Evolutionary conservation across 2,888 invertebrate genomes (phyloP).

Genomic region (Epirrhoe alternata): DNA sequence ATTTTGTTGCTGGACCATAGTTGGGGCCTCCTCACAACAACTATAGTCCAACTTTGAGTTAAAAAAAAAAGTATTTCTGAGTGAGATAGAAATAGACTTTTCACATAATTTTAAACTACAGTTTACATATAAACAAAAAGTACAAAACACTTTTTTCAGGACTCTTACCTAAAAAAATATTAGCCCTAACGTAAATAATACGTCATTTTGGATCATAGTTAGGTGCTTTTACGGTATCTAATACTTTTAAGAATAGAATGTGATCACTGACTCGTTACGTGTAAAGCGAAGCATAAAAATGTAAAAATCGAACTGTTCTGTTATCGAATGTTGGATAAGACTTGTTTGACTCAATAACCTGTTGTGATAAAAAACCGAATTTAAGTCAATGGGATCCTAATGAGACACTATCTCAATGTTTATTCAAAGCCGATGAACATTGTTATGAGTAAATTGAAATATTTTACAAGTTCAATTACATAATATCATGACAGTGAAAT

Average conservation of each 20-base stretch:
- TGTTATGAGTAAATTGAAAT: slow-evolving; percentile 47
- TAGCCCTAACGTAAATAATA: no score
- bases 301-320: slow-evolving; percentile 57
- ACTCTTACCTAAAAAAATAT: no score
- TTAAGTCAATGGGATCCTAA: slow-evolving; percentile 65
- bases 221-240: background rate
- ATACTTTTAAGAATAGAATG: slow-evolving; percentile 9
- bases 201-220: no score
- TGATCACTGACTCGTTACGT: slow-evolving; percentile 18
- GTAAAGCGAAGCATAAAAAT: slow-evolving; percentile 21
- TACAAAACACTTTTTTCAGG: no score
- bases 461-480: slow-evolving; percentile 48
- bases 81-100: no score
- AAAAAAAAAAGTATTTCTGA: no score
- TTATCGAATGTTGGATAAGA: slow-evolving; percentile 68
- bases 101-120: no score
- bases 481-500: slow-evolving; percentile 49
- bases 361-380: slow-evolving; percentile 70
- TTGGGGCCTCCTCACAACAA: no score
- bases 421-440: slow-evolving; percentile 53
- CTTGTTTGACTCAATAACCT: slow-evolving; percentile 79
- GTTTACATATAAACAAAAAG: no score
- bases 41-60: no score
- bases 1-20: no score
- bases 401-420: slow-evolving; percentile 60